Conservation (phyloP, 2,113 vertebrate genomes). For the Crotalus horridus region DNA sequence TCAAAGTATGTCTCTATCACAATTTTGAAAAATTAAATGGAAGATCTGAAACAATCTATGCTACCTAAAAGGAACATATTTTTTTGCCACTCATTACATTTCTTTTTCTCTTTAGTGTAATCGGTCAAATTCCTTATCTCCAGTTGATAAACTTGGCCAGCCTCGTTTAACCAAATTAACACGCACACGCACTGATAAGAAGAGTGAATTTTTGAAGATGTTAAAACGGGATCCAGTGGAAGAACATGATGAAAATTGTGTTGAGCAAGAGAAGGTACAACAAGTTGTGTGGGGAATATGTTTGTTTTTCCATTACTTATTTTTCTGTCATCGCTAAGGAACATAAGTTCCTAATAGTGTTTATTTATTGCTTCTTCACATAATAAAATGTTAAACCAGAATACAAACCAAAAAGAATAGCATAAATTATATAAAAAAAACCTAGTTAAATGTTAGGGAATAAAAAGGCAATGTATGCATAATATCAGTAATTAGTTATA, state of each 20-base stretch:
- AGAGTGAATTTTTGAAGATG: slow-evolving; percentile 77
- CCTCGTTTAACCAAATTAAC: slow-evolving; percentile 75
- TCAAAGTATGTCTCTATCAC: not conserved
- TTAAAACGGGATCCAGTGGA: slow-evolving; percentile 70
- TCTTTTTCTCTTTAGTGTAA: slow-evolving; percentile 54
- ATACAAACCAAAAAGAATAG: not conserved
- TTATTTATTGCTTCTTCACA: not conserved
- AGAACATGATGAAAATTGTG: slow-evolving; percentile 59
- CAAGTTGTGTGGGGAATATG: not conserved
- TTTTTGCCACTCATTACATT: not conserved
- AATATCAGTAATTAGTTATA: not conserved
- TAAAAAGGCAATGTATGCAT: not conserved
- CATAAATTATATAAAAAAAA: not conserved
- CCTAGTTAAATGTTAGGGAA: not conserved
- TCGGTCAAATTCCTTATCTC: slow-evolving; percentile 74
- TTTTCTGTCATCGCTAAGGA: not conserved
- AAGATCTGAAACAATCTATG: not conserved
- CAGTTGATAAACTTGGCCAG: slow-evolving; percentile 72
- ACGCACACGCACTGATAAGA: slow-evolving; percentile 71
- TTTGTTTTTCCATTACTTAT: not conserved
- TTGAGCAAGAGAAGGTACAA: slow-evolving; percentile 69
- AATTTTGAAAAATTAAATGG: not conserved
- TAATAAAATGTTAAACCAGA: not conserved
- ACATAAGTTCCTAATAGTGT: not conserved
- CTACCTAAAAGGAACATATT: not conserved